A percentile compares a stretch with the other conserved stretches of the same genome.
These are phyloP conservation scores for Siniperca undulata DNA, from an alignment of 2,797 vertebrate species.

Conservation along the genomic window DNA sequence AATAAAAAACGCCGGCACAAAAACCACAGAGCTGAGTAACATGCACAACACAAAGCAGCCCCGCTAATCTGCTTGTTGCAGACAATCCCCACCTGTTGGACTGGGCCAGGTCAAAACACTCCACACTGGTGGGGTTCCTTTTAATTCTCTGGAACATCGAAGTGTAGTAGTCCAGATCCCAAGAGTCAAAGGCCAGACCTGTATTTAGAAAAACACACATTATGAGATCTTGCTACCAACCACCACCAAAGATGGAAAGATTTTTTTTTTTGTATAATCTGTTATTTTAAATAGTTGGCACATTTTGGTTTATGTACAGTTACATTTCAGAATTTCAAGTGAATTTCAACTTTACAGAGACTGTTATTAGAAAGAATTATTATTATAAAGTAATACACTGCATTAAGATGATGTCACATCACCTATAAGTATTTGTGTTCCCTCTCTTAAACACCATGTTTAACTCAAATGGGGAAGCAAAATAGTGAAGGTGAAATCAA, in stretches of 20 bases:
- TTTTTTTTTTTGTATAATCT: neutral
- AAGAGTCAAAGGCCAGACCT: conserved; percentile 93
- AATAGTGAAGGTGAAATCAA: conserved; percentile 3
- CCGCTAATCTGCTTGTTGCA: neutral
- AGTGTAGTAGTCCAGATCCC: conserved; percentile 94
- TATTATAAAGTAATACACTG: neutral
- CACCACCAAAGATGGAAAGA: neutral
- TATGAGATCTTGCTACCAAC: neutral
- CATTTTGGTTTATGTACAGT: neutral
- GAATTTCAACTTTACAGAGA: neutral
- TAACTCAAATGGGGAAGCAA: neutral
- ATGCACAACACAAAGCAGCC: conserved; percentile 16
- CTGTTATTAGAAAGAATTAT: neutral
- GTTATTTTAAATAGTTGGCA: neutral
- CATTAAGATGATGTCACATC: neutral
- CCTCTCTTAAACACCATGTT: neutral
- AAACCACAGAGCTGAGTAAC: neutral
- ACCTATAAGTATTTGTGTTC: neutral
- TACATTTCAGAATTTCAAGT: neutral
- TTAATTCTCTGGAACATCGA: conserved; percentile 88
- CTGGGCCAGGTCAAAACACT: conserved; percentile 95
- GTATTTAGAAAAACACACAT: conserved; percentile 13
- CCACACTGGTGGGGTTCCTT: conserved; percentile 92
- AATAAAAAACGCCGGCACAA: neutral
- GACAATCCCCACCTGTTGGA: conserved; percentile 90